A percentile compares a stretch with the other conserved stretches of the same genome.
Evolutionary conservation across 2,888 invertebrate genomes (phyloP).

Genomic region (Phlogophora meticulosa): DNA sequence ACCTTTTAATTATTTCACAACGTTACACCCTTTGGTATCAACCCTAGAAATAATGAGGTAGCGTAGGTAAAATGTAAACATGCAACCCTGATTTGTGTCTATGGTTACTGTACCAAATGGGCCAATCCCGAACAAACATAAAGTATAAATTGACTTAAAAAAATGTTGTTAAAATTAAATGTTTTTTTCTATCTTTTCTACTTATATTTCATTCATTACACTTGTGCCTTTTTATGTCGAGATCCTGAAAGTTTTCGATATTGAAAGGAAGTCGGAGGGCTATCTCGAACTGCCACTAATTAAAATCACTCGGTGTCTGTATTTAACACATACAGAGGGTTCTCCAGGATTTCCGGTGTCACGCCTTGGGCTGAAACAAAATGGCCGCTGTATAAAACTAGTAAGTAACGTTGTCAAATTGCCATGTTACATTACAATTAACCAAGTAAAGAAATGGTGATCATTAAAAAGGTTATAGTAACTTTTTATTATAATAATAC

Average conservation of each 20-base stretch:
- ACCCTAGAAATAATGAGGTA: constrained; percentile 42
- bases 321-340: not conserved
- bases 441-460: no score
- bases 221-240: no score
- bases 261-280: not conserved
- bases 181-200: no score
- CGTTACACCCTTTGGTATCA: constrained; percentile 30
- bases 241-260: no score
- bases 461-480: no score
- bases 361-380: not conserved
- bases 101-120: not conserved
- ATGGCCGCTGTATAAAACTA: not conserved
- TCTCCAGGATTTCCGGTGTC: not conserved
- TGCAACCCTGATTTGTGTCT: constrained; percentile 51
- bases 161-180: no score
- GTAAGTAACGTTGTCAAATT: no score
- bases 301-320: not conserved
- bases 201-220: no score
- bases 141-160: not conserved
- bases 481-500: no score
- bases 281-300: not conserved
- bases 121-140: constrained; percentile 2
- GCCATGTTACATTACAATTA: no score
- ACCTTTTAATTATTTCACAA: constrained; percentile 49
- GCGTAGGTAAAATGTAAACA: constrained; percentile 42